Evolutionary conservation across 1,140 invertebrate species (phyloP).

Genomic region (Hycleus cichorii): DNA sequence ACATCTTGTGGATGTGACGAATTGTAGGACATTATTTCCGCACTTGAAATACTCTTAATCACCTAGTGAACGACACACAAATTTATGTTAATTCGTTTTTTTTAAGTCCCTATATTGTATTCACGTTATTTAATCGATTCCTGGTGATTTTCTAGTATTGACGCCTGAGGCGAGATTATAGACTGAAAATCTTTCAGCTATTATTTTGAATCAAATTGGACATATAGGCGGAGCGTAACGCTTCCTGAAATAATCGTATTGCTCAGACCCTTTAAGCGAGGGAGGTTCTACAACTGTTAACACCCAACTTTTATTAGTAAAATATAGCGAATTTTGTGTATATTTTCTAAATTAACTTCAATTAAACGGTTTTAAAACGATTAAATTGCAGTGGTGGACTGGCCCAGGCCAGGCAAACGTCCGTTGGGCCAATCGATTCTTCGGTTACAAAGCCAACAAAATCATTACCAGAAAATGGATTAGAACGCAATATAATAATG

Average conservation of each 20-base stretch:
- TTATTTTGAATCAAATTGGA: conserved; percentile 20
- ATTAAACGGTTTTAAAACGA: too few relatives aligned
- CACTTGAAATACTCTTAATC: neutral
- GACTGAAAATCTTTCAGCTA: conserved; percentile 15
- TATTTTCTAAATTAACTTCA: too few relatives aligned
- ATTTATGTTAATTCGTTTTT: neutral
- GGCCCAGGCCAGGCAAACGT: too few relatives aligned
- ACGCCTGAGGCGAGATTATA: conserved; percentile 11
- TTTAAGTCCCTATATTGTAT: conserved; percentile 7
- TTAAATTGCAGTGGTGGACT: too few relatives aligned
- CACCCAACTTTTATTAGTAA: conserved; percentile 6
- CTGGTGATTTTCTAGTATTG: too few relatives aligned
- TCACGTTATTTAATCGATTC: too few relatives aligned
- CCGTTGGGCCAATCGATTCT: too few relatives aligned
- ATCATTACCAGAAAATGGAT: too few relatives aligned
- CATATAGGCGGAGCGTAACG: conserved; percentile 13
- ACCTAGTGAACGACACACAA: neutral
- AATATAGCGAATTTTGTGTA: neutral
- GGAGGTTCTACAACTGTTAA: neutral
- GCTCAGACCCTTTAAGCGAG: conserved; percentile 2
- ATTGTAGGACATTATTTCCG: conserved; percentile 24
- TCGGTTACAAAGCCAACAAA: too few relatives aligned
- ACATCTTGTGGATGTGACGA: conserved; percentile 24
- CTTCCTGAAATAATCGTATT: conserved; percentile 5
- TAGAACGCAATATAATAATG: too few relatives aligned